Evolutionary conservation across 2,888 invertebrate genomes (phyloP).

Genomic region (Leptodirus hochenwartii): DNA sequence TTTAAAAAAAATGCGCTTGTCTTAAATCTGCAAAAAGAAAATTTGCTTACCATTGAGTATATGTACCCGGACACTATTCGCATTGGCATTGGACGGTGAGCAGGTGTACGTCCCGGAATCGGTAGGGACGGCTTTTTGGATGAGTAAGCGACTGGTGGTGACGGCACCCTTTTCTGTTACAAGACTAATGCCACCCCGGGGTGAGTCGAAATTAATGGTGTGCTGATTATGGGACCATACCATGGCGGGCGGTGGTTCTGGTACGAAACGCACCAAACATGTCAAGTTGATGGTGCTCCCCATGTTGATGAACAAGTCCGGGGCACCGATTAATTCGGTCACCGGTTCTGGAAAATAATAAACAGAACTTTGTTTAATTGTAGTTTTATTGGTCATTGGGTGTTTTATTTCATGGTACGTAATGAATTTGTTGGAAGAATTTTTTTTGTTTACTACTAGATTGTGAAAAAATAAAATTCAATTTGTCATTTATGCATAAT

Average conservation of each 20-base stretch:
- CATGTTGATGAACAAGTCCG: conserved; percentile 68
- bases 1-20: too few relatives aligned
- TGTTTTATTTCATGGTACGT: not conserved
- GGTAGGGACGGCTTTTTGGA: conserved; percentile 60
- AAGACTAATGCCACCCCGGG: conserved; percentile 70
- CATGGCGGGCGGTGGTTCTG: conserved; percentile 68
- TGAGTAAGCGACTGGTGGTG: conserved; percentile 66
- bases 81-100: conserved; percentile 66
- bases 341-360: conserved; percentile 47
- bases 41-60: conserved; percentile 62
- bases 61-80: conserved; percentile 63
- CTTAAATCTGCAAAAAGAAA: conserved; percentile 2
- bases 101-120: conserved; percentile 76
- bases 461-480: too few relatives aligned
- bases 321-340: conserved; percentile 64
- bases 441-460: too few relatives aligned
- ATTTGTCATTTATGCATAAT: too few relatives aligned
- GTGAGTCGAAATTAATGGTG: conserved; percentile 81
- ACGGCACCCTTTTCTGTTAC: conserved; percentile 73
- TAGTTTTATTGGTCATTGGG: too few relatives aligned
- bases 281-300: conserved; percentile 81
- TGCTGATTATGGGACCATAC: conserved; percentile 68
- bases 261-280: conserved; percentile 66
- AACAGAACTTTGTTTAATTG: not conserved
- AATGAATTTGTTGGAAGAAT: too few relatives aligned